Evolutionary conservation across 2,888 invertebrate species (phyloP).

Genomic region (Dynastes hyllus): DNA sequence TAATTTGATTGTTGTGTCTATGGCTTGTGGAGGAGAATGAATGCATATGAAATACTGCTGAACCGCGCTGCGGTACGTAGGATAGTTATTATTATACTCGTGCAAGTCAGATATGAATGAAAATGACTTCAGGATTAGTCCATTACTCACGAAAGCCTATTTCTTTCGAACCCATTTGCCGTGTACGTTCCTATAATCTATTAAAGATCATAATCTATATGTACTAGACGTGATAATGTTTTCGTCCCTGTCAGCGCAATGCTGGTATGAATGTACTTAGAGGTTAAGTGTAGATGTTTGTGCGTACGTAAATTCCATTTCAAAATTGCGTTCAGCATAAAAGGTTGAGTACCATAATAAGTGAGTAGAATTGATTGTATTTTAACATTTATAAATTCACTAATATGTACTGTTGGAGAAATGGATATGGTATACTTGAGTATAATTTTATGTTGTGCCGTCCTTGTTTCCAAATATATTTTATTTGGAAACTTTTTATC

Average conservation of each 20-base stretch:
- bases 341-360: too few species aligned
- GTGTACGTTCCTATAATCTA: background rate
- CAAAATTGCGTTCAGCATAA: too few species aligned
- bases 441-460: too few species aligned
- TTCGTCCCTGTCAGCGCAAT: background rate
- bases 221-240: slow-evolving; percentile 2
- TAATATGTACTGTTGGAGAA: too few species aligned
- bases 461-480: too few species aligned
- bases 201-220: slow-evolving; percentile 6
- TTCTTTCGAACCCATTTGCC: background rate
- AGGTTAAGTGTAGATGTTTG: background rate
- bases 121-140: slow-evolving; percentile 6
- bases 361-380: too few species aligned
- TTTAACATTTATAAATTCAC: too few species aligned
- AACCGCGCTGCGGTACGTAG: background rate
- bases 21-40: too few species aligned
- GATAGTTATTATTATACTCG: slow-evolving; percentile 1
- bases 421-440: too few species aligned
- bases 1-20: slow-evolving; percentile 5
- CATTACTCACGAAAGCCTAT: slow-evolving; percentile 14
- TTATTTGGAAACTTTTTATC: too few species aligned
- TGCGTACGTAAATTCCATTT: too few species aligned
- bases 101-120: background rate
- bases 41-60: background rate
- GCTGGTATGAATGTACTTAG: background rate